Conservation (phyloP, 2,113 vertebrate genomes). For the Stigmatopora nigra region DNA sequence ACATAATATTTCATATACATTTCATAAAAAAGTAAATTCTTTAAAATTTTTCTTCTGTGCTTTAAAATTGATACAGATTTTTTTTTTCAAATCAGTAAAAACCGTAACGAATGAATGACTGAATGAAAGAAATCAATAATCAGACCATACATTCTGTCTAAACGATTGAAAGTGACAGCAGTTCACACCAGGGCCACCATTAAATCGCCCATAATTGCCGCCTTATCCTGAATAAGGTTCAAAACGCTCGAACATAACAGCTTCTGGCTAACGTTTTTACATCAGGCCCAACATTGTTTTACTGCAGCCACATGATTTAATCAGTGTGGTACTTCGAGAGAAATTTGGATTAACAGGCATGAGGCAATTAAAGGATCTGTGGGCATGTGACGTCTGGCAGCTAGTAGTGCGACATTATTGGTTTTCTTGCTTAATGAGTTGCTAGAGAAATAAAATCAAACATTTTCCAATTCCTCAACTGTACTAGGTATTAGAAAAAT, state of each 20-base stretch:
- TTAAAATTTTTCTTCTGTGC: too few species aligned
- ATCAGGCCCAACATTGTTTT: neutral
- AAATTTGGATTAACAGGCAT: neutral
- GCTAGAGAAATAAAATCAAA: neutral
- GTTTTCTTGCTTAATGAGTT: neutral
- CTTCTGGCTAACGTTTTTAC: neutral
- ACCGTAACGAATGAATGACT: neutral
- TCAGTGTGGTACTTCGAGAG: slow-evolving; percentile 1
- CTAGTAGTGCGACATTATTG: neutral
- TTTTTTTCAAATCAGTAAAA: neutral
- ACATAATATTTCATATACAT: too few species aligned
- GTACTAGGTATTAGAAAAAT: neutral
- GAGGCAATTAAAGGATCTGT: neutral
- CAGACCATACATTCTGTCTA: neutral
- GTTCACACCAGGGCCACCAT: neutral
- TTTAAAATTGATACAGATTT: too few species aligned
- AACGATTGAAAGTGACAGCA: neutral
- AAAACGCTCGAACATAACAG: neutral
- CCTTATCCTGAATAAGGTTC: neutral
- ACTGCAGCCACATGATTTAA: neutral
- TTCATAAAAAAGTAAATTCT: too few species aligned
- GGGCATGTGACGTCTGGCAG: neutral
- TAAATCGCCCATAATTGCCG: neutral
- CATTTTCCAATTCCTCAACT: neutral
- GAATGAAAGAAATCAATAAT: neutral